Evolutionary conservation across 2,888 invertebrate genomes (phyloP), one percentile per base, ranked within the genome.

Genomic region (Stratiomys singularior): DNA sequence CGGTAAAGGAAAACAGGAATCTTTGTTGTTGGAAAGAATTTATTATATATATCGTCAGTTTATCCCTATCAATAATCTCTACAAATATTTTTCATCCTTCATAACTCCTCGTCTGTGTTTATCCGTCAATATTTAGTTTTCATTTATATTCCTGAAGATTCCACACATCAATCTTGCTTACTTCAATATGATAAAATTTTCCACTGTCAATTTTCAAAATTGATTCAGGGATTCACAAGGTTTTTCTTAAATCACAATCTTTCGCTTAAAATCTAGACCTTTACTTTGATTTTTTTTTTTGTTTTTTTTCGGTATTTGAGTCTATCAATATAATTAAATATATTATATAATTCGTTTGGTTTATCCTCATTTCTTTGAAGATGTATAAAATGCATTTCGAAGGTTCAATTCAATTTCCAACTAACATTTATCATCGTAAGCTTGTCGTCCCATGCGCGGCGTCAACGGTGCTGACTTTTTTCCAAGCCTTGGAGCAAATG

Each of bases 401-500:
- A 37, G 15, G 52, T 52, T 37, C 15, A 52, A 18, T 13, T 5
- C 5, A 23, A 21, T 25, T 66, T 30, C 66, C 11, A 64, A 76
- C 64, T 69, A 77, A 25, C 77, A 77, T 52, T 76, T 78, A 47
- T 77, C 76, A 11, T 76, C 76, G 25, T 71, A 79, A 18, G 64
- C 28, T 79, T 83, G 82, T 80, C 83, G 82, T 80, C 88, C 88
- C 81, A 88, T 83, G 82, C 88, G 85, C 79, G 88, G 88, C 80
- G 86, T 87, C 84, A 87, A 88, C 77, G 87, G 86, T 79, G 86
- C 85, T 78, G 87, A 85, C 81, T 88, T 87, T 83, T 88, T 87
- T 67, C 88, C 88, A 81, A 89, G 82, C 81, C 88, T 85, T 78
- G 89, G 88, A 76, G 88, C 86, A 82, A 88, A 89, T 80, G 88